Percentiles rank a stretch among this genome's conserved stretches.
These are phyloP conservation scores for Epinotia ramella DNA, from an alignment of 2,888 invertebrate genomes.

Conservation along the genomic window DNA sequence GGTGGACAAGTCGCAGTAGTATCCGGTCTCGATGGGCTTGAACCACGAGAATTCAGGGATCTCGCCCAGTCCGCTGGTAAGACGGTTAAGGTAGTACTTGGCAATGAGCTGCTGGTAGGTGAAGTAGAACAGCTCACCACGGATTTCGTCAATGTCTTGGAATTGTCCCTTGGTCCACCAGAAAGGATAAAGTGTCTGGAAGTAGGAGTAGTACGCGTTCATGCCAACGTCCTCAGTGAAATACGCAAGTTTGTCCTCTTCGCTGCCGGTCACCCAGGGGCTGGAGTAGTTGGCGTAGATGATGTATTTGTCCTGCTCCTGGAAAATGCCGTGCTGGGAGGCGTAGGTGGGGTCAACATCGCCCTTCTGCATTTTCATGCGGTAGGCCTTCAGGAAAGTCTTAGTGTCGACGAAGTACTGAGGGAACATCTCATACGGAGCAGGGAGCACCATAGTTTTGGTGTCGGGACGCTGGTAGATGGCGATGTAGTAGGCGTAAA, in stretches of 20 bases:
- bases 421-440: conserved; percentile 89
- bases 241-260: conserved; percentile 87
- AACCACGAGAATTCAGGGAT: conserved; percentile 85
- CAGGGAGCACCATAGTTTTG: conserved; percentile 85
- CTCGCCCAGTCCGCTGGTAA: conserved; percentile 86
- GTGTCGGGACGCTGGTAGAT: conserved; percentile 85
- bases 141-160: conserved; percentile 80
- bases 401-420: conserved; percentile 87
- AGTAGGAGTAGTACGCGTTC: conserved; percentile 88
- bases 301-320: conserved; percentile 73
- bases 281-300: conserved; percentile 86
- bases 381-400: conserved; percentile 75
- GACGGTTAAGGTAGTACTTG: conserved; percentile 89
- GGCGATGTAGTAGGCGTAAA: conserved; percentile 86
- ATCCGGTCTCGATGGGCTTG: conserved; percentile 80
- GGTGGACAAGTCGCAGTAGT: conserved; percentile 60
- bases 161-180: conserved; percentile 85
- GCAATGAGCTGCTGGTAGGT: conserved; percentile 88
- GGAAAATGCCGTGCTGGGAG: conserved; percentile 69
- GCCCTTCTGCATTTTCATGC: conserved; percentile 73
- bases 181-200: conserved; percentile 87
- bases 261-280: conserved; percentile 77
- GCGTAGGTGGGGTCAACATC: conserved; percentile 62
- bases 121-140: conserved; percentile 88
- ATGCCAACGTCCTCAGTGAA: conserved; percentile 89